Conservation (phyloP, 2,888 invertebrate species). For the Athalia cordata region DNA sequence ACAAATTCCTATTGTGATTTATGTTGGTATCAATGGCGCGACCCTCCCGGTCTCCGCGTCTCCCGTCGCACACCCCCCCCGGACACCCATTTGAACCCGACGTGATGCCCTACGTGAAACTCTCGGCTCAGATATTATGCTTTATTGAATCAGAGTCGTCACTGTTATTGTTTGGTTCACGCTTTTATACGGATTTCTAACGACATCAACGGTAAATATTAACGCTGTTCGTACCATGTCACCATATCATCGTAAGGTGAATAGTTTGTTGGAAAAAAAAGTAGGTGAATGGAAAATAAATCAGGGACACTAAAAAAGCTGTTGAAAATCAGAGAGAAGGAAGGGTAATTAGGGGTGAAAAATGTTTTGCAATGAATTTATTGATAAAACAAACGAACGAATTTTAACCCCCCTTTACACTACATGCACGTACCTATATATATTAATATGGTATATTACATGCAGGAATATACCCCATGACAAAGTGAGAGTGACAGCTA, state of each 20-base stretch:
- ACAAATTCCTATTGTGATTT: constrained; percentile 74
- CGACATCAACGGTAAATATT: neutral
- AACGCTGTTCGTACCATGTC: too few species aligned
- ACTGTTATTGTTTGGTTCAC: constrained; percentile 66
- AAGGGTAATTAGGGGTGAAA: too few species aligned
- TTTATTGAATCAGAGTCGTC: constrained; percentile 71
- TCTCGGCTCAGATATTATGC: constrained; percentile 68
- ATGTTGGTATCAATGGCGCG: constrained; percentile 72
- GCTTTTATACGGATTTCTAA: constrained; percentile 47
- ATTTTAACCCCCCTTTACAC: too few species aligned
- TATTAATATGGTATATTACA: constrained; percentile 59
- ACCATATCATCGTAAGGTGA: too few species aligned
- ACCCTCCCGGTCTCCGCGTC: constrained; percentile 49
- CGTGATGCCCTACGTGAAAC: constrained; percentile 38
- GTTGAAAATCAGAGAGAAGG: too few species aligned
- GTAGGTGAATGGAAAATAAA: too few species aligned
- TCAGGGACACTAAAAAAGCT: too few species aligned
- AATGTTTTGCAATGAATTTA: too few species aligned
- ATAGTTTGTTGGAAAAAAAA: too few species aligned
- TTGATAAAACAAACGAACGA: too few species aligned
- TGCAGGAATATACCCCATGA: constrained; percentile 51
- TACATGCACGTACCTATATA: constrained; percentile 63
- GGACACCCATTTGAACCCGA: constrained; percentile 1
- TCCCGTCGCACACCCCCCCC: constrained; percentile 53
- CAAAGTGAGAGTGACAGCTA: constrained; percentile 62